phyloP scores from a whole-genome alignment of 1,140 invertebrate genomes.

The Bursaphelenchus mucronatus region DNA sequence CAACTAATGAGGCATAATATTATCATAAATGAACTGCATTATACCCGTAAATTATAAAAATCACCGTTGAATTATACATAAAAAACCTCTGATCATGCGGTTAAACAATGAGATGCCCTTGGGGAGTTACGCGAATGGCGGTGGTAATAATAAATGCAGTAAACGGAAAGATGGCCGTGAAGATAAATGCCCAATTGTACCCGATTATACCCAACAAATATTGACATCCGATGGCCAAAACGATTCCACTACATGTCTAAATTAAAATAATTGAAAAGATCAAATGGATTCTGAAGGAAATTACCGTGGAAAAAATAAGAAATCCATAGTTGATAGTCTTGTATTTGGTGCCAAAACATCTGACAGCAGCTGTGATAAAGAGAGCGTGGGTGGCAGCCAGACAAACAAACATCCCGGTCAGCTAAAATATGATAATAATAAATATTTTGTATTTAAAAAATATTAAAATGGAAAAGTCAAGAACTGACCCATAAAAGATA shows the following conservation, averaged over 20 bases:
- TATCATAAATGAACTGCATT: no score
- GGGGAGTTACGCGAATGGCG: conserved; percentile 52
- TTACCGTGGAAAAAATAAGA: conserved; percentile 57
- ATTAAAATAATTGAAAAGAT: background rate
- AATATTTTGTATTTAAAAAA: conserved; percentile 10
- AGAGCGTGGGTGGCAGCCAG: conserved; percentile 57
- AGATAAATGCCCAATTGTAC: conserved; percentile 56
- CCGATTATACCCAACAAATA: conserved; percentile 50
- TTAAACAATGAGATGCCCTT: conserved; percentile 50
- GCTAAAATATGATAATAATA: conserved; percentile 23
- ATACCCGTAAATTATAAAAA: no score
- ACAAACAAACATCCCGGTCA: conserved; percentile 54
- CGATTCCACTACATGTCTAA: conserved; percentile 51
- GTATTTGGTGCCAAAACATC: conserved; percentile 53
- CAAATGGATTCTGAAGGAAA: background rate
- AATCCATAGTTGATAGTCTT: conserved; percentile 56
- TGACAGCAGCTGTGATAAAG: conserved; percentile 55
- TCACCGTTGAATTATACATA: no score
- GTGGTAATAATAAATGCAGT: conserved; percentile 54
- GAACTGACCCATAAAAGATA: conserved; percentile 53
- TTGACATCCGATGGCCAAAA: conserved; percentile 48
- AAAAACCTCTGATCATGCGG: background rate
- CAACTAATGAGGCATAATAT: no score
- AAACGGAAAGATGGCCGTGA: conserved; percentile 57
- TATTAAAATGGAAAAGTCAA: conserved; percentile 3